A percentile compares a stretch with the other conserved stretches of the same genome.
Evolutionary conservation across 2,888 invertebrate genomes (phyloP).

Genomic region (Phyto melanocephala): DNA sequence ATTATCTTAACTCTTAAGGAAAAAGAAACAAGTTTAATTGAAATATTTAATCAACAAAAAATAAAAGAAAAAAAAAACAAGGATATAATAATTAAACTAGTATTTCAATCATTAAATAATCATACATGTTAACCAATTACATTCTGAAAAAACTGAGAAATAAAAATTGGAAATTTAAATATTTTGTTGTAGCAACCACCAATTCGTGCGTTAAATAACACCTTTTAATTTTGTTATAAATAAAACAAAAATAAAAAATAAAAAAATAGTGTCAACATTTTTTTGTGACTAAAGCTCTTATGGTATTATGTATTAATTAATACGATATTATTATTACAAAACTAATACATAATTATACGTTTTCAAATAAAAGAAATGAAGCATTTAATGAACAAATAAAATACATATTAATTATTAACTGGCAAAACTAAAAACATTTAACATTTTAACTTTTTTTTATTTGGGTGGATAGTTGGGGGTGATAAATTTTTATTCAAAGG

Average conservation of each 20-base stretch:
- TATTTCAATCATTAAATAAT: conserved; percentile 28
- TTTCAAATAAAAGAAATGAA: conserved; percentile 4
- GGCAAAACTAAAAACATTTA: background rate
- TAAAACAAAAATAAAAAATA: background rate
- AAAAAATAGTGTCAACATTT: conserved; percentile 38
- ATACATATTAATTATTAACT: conserved; percentile 19
- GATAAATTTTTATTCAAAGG: background rate
- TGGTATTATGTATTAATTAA: conserved; percentile 2
- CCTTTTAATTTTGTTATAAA: background rate
- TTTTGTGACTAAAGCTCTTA: conserved; percentile 13
- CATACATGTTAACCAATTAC: conserved; percentile 44
- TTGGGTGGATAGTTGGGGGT: background rate
- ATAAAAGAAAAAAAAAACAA: background rate
- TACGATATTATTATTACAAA: background rate
- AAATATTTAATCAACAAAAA: conserved; percentile 8
- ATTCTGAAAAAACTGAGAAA: background rate
- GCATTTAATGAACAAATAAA: conserved; percentile 37
- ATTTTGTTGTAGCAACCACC: conserved; percentile 51
- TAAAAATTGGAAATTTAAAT: conserved; percentile 18
- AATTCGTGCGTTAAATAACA: conserved; percentile 45
- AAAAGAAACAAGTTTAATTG: background rate
- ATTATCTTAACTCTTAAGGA: background rate
- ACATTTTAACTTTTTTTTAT: background rate
- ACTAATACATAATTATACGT: conserved; percentile 30
- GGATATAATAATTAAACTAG: conserved; percentile 2